Conservation (phyloP, 1,140 invertebrate species). For the Conus ventricosus region DNA sequence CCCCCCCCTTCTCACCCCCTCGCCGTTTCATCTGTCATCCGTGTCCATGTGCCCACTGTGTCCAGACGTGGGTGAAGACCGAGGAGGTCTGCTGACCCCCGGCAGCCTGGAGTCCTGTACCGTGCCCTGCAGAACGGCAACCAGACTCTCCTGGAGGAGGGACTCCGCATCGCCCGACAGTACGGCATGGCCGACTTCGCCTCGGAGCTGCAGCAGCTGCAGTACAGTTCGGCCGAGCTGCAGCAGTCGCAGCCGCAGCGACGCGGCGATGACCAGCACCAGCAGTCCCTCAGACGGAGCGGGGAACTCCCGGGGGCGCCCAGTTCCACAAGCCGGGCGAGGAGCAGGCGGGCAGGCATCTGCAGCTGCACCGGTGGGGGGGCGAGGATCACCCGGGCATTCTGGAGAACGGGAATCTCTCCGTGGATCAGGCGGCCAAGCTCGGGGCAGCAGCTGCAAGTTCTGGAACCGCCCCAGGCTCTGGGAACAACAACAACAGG, state of each 20-base stretch:
- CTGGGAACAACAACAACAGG: neutral
- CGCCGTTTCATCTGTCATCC: too few relatives aligned
- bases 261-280: neutral
- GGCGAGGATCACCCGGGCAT: too few relatives aligned
- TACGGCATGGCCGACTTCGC: slow-evolving; percentile 72
- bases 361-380: neutral
- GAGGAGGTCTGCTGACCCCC: neutral
- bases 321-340: neutral
- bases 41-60: too few relatives aligned
- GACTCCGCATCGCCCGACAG: slow-evolving; percentile 70
- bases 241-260: neutral
- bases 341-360: neutral
- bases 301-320: neutral
- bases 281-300: neutral
- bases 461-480: neutral
- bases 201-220: slow-evolving; percentile 54
- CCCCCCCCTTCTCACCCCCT: too few relatives aligned
- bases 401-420: too few relatives aligned
- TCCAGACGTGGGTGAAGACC: too few relatives aligned
- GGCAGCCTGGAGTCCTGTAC: neutral
- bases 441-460: neutral
- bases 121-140: slow-evolving; percentile 44
- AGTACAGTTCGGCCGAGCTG: neutral
- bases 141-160: slow-evolving; percentile 71
- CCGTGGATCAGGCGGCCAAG: too few relatives aligned